phyloP scores from a whole-genome alignment of 2,888 invertebrate species.

The Taphrorychus bicolor region DNA sequence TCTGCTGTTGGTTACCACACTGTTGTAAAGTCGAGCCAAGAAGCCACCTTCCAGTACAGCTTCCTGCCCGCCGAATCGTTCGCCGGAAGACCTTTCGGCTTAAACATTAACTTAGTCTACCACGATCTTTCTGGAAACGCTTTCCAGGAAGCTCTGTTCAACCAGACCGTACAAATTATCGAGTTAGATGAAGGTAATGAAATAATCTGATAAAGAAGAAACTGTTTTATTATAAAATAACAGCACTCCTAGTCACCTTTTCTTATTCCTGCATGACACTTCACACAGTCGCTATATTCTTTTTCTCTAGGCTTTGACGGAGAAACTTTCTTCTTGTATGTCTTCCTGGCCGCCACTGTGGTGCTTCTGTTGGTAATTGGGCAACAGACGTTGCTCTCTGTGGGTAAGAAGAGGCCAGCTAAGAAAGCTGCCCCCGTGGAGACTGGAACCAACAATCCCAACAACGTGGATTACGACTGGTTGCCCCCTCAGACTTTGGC shows the following conservation, averaged over 20 bases:
- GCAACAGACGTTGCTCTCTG: slow-evolving; percentile 85
- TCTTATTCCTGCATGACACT: no score
- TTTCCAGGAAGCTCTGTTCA: slow-evolving; percentile 92
- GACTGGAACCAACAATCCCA: slow-evolving; percentile 87
- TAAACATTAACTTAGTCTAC: slow-evolving; percentile 92
- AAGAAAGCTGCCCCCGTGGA: slow-evolving; percentile 72
- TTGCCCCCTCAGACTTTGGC: slow-evolving; percentile 90
- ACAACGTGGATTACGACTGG: slow-evolving; percentile 98
- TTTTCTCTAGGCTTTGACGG: slow-evolving; percentile 77
- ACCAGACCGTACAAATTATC: slow-evolving; percentile 94
- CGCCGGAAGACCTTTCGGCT: slow-evolving; percentile 94
- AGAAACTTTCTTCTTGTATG: slow-evolving; percentile 97
- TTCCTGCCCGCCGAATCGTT: slow-evolving; percentile 97
- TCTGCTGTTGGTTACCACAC: slow-evolving; percentile 88
- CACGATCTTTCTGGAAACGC: slow-evolving; percentile 75
- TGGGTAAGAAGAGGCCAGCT: slow-evolving; percentile 75
- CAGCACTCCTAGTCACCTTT: no score
- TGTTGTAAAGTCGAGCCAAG: slow-evolving; percentile 87
- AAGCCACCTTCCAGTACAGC: slow-evolving; percentile 94
- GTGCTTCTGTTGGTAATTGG: slow-evolving; percentile 87
- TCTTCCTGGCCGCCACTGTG: slow-evolving; percentile 90
- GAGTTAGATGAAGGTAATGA: slow-evolving; percentile 86
- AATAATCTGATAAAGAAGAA: not conserved
- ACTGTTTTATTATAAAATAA: no score
- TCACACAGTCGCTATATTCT: no score